Evolutionary conservation across 2,113 vertebrate genomes (phyloP), one percentile per base, ranked within the genome.

Genomic region (Eonycteris spelaea): DNA sequence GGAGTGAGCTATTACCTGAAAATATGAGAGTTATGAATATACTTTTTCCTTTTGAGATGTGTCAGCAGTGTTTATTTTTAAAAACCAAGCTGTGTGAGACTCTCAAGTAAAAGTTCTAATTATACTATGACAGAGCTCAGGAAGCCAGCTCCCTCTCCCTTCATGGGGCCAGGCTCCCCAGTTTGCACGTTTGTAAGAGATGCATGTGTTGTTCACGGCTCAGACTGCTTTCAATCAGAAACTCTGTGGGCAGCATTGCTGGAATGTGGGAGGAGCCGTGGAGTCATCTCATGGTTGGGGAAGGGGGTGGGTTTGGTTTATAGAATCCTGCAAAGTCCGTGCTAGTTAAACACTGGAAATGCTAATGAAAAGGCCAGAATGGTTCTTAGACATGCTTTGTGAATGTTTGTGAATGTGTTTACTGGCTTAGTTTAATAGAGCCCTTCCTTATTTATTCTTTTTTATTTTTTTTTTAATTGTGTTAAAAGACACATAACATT

Each of bases 61-160:
- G 97, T 98, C 98, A 98, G 77, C 96, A 91, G 80, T 97, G 89
- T 97, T 98, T 98, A 97, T 98, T 98, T 98, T 98, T 98, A 97
- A 98, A 98, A 90, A 89, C 93, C 91, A 96, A 96, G 94, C 96
- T 97, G 95, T 96, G 91, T 98, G 97, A 98, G 98, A 97, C 95
- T 97, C 98, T 97, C 67, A 92, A 97, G 95, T 86, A 94, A 96
- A 97, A 97, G 96, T 94, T 97, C 94, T 96, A 83, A 95, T 97
- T 96, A 86, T 96, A 70, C 38, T 88, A n/a, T 0, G 3, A 53
- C 45, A 70, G 90, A 83, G 88, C 43, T 67, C 15, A 7, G 24
- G 82, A 86, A 70, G 79, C 26, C 21, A 0, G 40, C 35, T 65
- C 57, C 57, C 35, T 92, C 18, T 68, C 19, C 26, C 87, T 91